phyloP scores from a whole-genome alignment of 1,140 invertebrate genomes.

The Sminthurides bifidus region DNA sequence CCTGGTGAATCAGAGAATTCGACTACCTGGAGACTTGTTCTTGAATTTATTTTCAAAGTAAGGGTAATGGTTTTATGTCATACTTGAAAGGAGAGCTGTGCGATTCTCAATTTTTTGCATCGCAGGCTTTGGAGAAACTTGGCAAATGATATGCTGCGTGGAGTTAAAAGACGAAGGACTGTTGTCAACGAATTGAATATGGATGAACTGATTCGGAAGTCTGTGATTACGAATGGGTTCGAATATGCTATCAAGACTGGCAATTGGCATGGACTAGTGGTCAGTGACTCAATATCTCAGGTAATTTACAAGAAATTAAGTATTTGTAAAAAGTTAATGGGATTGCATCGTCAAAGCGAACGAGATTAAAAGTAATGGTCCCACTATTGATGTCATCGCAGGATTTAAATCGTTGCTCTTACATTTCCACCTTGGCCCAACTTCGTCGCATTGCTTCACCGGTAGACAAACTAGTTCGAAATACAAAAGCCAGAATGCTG shows the following conservation, averaged over 20 bases:
- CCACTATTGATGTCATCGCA: conserved; percentile 38
- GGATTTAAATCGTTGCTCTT: conserved; percentile 85
- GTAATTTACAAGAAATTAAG: conserved; percentile 37
- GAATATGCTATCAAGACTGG: conserved; percentile 94
- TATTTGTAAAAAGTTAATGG: no score
- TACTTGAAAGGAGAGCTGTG: background rate
- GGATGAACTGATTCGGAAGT: background rate
- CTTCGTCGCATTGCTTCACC: conserved; percentile 92
- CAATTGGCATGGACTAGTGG: conserved; percentile 80
- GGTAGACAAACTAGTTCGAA: conserved; percentile 92
- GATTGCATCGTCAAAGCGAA: no score
- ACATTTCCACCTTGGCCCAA: conserved; percentile 93
- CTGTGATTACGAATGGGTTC: conserved; percentile 88
- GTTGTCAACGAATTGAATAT: conserved; percentile 42
- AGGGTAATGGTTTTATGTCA: background rate
- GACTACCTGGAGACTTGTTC: conserved; percentile 87
- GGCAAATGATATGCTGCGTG: conserved; percentile 60
- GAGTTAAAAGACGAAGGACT: conserved; percentile 86
- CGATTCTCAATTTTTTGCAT: background rate
- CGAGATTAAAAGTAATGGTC: no score
- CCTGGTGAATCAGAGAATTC: conserved; percentile 94
- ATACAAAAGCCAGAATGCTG: conserved; percentile 91
- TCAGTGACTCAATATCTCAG: background rate
- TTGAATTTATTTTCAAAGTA: conserved; percentile 83
- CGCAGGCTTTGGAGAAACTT: background rate